A percentile compares a stretch with the other conserved stretches of the same genome.
These are phyloP conservation scores for Grapholita molesta DNA, from an alignment of 1,140 invertebrate species.

Conservation along the genomic window DNA sequence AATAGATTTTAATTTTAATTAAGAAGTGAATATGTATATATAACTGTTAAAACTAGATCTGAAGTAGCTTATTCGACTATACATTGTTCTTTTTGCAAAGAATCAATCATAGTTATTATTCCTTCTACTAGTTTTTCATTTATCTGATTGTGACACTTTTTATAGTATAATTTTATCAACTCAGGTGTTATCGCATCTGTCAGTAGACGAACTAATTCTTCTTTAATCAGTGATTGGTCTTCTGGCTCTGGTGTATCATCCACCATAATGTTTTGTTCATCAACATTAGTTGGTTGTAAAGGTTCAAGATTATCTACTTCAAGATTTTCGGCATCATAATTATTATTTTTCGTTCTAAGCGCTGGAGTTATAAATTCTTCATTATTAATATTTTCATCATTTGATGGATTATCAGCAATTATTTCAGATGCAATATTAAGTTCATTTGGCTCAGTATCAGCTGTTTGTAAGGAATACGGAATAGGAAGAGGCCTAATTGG, in stretches of 20 bases:
- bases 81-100: not conserved
- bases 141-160: not conserved
- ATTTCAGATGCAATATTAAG: not conserved
- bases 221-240: not conserved
- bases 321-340: not conserved
- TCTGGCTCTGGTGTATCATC: not conserved
- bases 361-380: not conserved
- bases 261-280: not conserved
- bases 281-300: not conserved
- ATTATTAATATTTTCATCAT: not conserved
- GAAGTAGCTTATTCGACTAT: too few relatives aligned
- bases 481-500: too few relatives aligned
- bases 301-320: not conserved
- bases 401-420: not conserved
- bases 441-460: not conserved
- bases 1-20: not conserved
- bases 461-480: too few relatives aligned
- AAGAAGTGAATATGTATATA: too few relatives aligned
- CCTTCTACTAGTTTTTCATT: not conserved
- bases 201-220: not conserved
- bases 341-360: not conserved
- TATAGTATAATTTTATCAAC: not conserved
- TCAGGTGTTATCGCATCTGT: not conserved
- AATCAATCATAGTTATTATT: not conserved
- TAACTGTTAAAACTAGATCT: too few relatives aligned